Evolutionary conservation across 1,140 invertebrate species (phyloP).

Genomic region (Heliconius eleuchia): DNA sequence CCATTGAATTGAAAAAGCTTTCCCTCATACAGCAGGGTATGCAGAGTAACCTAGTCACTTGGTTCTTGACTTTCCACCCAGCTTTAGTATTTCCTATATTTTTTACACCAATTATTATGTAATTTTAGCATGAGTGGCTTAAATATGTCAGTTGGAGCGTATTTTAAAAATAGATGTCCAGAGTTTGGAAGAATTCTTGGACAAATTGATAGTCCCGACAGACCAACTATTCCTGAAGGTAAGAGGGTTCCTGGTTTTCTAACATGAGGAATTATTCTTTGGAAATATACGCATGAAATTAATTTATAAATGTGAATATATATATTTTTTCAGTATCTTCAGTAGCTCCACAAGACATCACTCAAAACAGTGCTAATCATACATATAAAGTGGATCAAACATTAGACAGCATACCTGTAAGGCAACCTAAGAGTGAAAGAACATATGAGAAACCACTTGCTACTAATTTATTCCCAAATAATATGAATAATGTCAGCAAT

Average conservation of each 20-base stretch:
- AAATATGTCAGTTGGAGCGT: conserved; percentile 63
- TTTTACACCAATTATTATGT: no score
- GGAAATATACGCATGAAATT: no score
- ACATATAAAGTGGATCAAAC: conserved; percentile 58
- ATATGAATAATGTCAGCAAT: background rate
- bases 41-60: no score
- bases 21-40: no score
- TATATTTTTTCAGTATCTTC: conserved; percentile 51
- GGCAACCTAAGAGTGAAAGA: conserved; percentile 50
- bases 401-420: conserved; percentile 65
- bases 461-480: conserved; percentile 28
- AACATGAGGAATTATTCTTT: background rate
- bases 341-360: conserved; percentile 27
- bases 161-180: conserved; percentile 67
- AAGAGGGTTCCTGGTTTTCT: conserved; percentile 16
- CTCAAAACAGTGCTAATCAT: conserved; percentile 37
- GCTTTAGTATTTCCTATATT: no score
- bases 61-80: no score
- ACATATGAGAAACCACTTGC: conserved; percentile 32
- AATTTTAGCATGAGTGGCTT: conserved; percentile 57
- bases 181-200: conserved; percentile 59
- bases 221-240: conserved; percentile 63
- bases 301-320: background rate
- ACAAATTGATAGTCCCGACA: conserved; percentile 62
- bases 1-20: no score